Conservation (phyloP, 2,797 vertebrate species). For the Ammospiza maritima region DNA sequence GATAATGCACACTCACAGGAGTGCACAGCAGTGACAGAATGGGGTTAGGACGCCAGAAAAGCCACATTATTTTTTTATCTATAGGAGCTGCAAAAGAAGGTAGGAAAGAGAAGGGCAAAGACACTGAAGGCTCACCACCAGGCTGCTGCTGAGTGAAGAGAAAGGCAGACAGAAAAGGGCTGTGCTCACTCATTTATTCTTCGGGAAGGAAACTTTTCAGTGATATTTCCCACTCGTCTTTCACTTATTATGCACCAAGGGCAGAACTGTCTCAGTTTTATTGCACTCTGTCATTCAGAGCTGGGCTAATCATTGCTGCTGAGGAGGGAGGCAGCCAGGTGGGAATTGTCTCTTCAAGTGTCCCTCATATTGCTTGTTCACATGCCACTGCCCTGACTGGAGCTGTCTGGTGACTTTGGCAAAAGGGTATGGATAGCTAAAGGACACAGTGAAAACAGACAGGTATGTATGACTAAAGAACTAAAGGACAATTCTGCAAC, state of each 20-base stretch:
- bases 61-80: conserved; percentile 54
- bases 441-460: not conserved
- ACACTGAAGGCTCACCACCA: not conserved
- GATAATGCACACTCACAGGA: conserved; percentile 77
- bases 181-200: not conserved
- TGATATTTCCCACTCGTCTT: not conserved
- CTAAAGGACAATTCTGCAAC: not conserved
- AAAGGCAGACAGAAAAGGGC: not conserved
- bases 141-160: not conserved
- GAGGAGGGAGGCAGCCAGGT: not conserved
- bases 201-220: not conserved
- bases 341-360: conserved; percentile 28
- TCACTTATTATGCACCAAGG: conserved; percentile 35
- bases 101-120: conserved; percentile 18
- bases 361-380: not conserved
- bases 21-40: conserved; percentile 85
- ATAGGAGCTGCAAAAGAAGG: conserved; percentile 13
- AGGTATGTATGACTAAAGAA: not conserved
- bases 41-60: conserved; percentile 78
- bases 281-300: conserved; percentile 39
- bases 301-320: conserved; percentile 31
- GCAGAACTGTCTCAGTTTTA: conserved; percentile 41
- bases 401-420: not conserved
- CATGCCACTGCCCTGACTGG: not conserved
- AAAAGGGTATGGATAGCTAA: not conserved